These are phyloP conservation scores for Craterocephalus amniculus DNA, from an alignment of 2,797 vertebrate species.

Conservation along the genomic window DNA sequence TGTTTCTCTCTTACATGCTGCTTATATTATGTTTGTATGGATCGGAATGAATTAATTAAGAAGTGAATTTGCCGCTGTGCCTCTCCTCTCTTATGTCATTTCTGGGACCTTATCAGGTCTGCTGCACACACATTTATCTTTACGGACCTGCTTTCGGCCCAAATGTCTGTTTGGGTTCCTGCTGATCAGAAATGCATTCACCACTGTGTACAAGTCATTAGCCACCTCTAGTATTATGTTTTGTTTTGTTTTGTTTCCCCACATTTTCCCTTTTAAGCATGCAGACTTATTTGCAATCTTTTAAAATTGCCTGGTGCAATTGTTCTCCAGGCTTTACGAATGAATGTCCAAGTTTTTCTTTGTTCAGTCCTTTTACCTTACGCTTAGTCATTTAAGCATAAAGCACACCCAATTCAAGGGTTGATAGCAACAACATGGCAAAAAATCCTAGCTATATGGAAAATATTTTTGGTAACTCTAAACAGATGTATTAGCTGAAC, in stretches of 20 bases:
- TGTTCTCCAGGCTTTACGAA: background rate
- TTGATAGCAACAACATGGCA: too few relatives aligned
- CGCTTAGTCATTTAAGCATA: too few relatives aligned
- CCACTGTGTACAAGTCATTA: background rate
- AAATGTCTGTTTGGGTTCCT: background rate
- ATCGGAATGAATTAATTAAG: background rate
- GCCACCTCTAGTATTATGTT: background rate
- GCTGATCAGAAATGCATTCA: background rate
- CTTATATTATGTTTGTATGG: background rate
- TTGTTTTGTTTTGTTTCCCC: background rate
- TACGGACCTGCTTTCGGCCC: background rate
- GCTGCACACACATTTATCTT: constrained; percentile 29
- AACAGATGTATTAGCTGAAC: too few relatives aligned
- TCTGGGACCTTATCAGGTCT: constrained; percentile 43
- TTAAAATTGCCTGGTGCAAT: background rate
- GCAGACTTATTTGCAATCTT: background rate
- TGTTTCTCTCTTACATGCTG: background rate
- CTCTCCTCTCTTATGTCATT: constrained; percentile 33
- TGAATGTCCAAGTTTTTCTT: background rate
- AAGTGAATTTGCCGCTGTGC: constrained; percentile 1
- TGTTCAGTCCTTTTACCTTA: too few relatives aligned
- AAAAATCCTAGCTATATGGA: too few relatives aligned
- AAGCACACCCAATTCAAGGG: too few relatives aligned
- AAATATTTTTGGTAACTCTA: too few relatives aligned
- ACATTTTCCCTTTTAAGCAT: background rate